A percentile compares a stretch with the other conserved stretches of the same genome.
Evolutionary conservation across 35 echinoderm and acorn worm genomes (phyloP).

Genomic region (Stichopus chloronotus): DNA sequence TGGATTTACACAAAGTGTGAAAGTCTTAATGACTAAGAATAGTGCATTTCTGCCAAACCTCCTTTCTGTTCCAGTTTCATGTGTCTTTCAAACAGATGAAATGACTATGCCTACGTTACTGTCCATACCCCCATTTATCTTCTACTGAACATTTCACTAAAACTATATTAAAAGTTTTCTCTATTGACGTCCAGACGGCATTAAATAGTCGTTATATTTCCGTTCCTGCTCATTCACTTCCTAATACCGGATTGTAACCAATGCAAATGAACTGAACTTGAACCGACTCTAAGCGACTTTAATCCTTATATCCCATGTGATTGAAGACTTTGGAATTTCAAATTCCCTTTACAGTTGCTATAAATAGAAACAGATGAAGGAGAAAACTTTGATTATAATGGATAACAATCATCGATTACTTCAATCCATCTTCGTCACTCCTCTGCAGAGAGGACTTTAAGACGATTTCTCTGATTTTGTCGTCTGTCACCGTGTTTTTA

Average conservation of each 20-base stretch:
- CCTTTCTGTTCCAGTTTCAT: too few relatives aligned
- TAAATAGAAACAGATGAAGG: not conserved
- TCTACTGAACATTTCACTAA: too few relatives aligned
- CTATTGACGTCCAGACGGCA: too few relatives aligned
- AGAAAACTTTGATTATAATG: not conserved
- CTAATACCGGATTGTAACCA: not conserved
- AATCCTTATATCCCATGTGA: not conserved
- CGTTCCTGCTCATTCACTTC: too few relatives aligned
- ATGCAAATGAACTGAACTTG: not conserved
- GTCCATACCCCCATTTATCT: too few relatives aligned
- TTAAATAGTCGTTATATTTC: too few relatives aligned
- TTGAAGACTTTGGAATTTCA: not conserved
- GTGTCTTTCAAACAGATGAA: too few relatives aligned
- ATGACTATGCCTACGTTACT: too few relatives aligned
- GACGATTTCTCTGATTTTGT: not conserved
- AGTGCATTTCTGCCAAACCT: too few relatives aligned
- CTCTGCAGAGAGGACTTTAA: not conserved
- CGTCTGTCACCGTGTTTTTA: not conserved
- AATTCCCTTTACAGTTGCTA: not conserved
- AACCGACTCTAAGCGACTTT: not conserved
- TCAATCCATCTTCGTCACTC: not conserved
- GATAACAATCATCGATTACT: not conserved
- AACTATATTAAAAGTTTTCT: too few relatives aligned
- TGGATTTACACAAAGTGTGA: too few relatives aligned
- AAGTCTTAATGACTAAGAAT: too few relatives aligned